Conservation (phyloP, 2,113 vertebrate genomes). For the Sturnus vulgaris region DNA sequence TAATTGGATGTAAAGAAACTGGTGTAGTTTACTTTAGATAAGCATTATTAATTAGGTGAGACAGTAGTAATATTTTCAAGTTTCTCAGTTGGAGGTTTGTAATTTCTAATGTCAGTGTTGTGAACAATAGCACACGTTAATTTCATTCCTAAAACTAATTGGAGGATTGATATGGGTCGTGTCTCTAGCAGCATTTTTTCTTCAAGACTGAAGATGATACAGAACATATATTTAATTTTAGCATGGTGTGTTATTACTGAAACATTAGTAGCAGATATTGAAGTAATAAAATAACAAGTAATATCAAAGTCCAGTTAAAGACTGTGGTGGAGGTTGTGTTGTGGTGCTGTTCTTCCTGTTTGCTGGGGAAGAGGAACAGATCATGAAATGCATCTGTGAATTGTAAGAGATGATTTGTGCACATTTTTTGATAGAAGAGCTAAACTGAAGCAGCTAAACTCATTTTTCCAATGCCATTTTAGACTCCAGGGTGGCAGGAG, state of each 20-base stretch:
- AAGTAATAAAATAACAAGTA: neutral
- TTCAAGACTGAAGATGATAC: neutral
- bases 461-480: neutral
- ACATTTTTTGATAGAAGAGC: neutral
- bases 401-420: neutral
- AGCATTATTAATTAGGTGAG: neutral
- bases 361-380: neutral
- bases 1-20: neutral
- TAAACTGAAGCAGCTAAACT: neutral
- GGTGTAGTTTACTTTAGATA: neutral
- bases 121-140: neutral
- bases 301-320: neutral
- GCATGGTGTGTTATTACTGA: neutral
- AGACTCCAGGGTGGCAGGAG: neutral
- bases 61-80: neutral
- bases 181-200: neutral
- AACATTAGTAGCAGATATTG: neutral
- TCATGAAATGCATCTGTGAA: neutral
- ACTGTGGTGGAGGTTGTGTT: neutral
- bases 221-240: neutral
- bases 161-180: neutral
- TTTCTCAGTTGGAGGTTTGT: neutral
- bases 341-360: neutral
- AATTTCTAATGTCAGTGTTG: neutral
- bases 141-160: neutral